These are phyloP conservation scores for Speoplatyrhinus poulsoni DNA, from an alignment of 2,113 vertebrate species.

Conservation along the genomic window DNA sequence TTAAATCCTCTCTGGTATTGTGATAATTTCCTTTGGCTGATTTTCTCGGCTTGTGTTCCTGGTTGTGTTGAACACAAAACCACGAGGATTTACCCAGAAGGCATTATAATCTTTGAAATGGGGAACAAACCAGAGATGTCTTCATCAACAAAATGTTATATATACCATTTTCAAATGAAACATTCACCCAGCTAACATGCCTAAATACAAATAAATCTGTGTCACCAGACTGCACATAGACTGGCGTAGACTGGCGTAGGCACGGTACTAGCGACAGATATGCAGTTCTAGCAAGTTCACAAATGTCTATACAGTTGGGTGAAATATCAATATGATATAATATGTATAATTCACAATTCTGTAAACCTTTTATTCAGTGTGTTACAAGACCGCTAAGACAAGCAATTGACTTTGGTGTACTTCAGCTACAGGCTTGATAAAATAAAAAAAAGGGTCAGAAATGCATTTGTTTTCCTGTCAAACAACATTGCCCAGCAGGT, in stretches of 20 bases:
- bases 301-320: conserved; percentile 70
- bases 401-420: conserved; percentile 78
- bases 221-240: conserved; percentile 38
- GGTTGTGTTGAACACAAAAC: background rate
- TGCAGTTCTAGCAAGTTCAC: conserved; percentile 55
- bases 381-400: conserved; percentile 65
- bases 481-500: conserved; percentile 44
- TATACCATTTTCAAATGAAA: conserved; percentile 51
- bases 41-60: background rate
- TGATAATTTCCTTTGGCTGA: conserved; percentile 5
- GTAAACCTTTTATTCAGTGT: conserved; percentile 68
- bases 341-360: conserved; percentile 69
- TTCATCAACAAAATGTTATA: conserved; percentile 14
- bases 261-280: conserved; percentile 54
- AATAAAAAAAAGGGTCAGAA: conserved; percentile 34
- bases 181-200: conserved; percentile 56
- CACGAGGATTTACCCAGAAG: conserved; percentile 19
- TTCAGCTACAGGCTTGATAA: conserved; percentile 57
- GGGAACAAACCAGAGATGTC: conserved; percentile 31
- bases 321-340: conserved; percentile 86
- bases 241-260: conserved; percentile 19
- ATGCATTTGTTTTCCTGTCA: conserved; percentile 23
- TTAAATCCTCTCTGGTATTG: background rate
- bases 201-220: conserved; percentile 39
- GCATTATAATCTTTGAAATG: conserved; percentile 2